These are phyloP conservation scores for Cantharis rustica DNA, from an alignment of 2,888 invertebrate species.

Conservation along the genomic window DNA sequence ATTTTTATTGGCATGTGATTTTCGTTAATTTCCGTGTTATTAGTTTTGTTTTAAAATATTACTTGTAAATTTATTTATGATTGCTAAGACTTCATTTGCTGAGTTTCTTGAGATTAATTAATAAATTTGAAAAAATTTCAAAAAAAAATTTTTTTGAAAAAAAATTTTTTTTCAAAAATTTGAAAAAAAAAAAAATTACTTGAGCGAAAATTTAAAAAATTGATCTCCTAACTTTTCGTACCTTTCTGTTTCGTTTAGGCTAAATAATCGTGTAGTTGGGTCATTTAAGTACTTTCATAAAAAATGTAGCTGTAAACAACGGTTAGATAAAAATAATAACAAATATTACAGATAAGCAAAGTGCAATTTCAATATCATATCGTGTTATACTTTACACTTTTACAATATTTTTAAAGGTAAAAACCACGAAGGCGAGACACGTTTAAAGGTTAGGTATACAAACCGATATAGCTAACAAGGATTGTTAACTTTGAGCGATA, in stretches of 20 bases:
- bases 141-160: too few species aligned
- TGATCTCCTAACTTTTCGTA: neutral
- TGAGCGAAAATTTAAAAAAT: too few species aligned
- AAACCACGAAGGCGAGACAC: neutral
- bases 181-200: too few species aligned
- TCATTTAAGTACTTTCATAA: neutral
- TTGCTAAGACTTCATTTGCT: too few species aligned
- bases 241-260: neutral
- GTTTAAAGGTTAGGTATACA: neutral
- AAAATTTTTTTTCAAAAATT: too few species aligned
- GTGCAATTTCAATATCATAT: constrained; percentile 1
- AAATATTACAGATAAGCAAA: constrained; percentile 1
- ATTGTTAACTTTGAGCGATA: neutral
- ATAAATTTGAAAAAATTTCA: too few species aligned
- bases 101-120: too few species aligned
- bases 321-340: neutral
- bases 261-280: neutral
- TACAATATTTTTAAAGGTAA: neutral
- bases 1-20: neutral
- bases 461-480: neutral
- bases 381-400: neutral
- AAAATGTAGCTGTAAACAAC: neutral
- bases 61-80: too few species aligned
- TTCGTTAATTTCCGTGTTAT: neutral
- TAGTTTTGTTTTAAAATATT: neutral